These are phyloP conservation scores for Monarcha castaneiventris DNA, from an alignment of 2,113 vertebrate genomes.

Conservation along the genomic window DNA sequence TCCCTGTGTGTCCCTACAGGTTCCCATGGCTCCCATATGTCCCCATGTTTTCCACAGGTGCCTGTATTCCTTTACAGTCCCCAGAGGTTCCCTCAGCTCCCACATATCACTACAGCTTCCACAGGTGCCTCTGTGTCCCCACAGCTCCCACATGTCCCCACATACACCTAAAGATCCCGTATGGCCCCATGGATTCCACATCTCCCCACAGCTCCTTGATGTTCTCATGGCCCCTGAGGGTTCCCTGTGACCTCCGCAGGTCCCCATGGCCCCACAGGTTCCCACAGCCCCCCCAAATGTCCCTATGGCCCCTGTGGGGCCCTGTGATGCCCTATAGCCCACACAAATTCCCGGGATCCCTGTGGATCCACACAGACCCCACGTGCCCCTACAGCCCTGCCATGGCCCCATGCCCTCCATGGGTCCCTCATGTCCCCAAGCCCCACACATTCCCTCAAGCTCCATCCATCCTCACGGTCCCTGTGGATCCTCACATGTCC, in stretches of 20 bases:
- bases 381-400: too few relatives aligned
- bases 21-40: background rate
- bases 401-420: rapidly evolving
- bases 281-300: background rate
- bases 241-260: too few relatives aligned
- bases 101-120: background rate
- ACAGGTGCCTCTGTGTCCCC: too few relatives aligned
- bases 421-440: too few relatives aligned
- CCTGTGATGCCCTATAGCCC: background rate
- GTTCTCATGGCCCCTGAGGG: background rate
- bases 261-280: rapidly evolving
- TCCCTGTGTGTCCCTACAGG: background rate
- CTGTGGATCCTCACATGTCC: background rate
- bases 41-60: background rate
- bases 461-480: rapidly evolving
- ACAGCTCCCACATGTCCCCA: background rate
- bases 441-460: background rate
- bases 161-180: background rate
- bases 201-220: background rate
- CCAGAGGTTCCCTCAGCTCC: background rate
- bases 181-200: background rate
- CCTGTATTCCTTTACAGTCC: background rate
- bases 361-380: background rate
- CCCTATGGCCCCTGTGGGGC: background rate
- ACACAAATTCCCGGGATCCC: rapidly evolving